Base-by-base conservation (phyloP, 1,140 invertebrate genomes). In the Papilio machaon region DNA sequence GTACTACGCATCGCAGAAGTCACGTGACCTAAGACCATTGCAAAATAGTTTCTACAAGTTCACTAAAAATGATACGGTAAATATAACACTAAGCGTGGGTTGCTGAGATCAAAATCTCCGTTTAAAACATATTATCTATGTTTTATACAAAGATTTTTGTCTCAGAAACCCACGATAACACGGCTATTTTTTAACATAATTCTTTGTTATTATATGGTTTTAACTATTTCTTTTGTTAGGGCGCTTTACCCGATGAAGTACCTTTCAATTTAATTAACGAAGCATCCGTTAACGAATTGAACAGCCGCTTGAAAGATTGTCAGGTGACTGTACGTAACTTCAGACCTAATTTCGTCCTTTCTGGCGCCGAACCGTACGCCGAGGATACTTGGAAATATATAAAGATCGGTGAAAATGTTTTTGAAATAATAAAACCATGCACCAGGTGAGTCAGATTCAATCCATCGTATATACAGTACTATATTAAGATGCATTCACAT, bases 371-470 rank as follows among this genome's bases (percentile, higher is more conserved):
- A 30, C 86, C 96, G 3, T 97, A 95, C 85, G 96, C 95, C 6
- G 97, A 97, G 91, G 97, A 97, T 82, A 90, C 94, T 17, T 97
- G 96, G 96, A 95, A 96, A 54, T 97, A 95, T 92, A 88, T 97
- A 19, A 97, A 96, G 92, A 96, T 97, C 79, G 96, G 96, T 3
- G 86, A 92, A 15, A 89, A 95, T 64, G 92, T 96, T 38, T 96
- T 97, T 82, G 95, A 95, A 87, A 95, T 96, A 78, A 91, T 96
- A 13, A 96, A 96, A 88, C 96, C 96, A 1, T 97, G 96, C 86
- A 95, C 95, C 0, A 95, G 96, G 91, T 95, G 84, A 81, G 73
- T 30, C 58, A 35, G 35, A 76, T 23, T 30, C 38, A 78, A 43
- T 80, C 23, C 64, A 35, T 70, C 35, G 19, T 54, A 54, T 43